Base-by-base conservation (phyloP, 2,113 vertebrate species). In the Acanthisitta chloris region DNA sequence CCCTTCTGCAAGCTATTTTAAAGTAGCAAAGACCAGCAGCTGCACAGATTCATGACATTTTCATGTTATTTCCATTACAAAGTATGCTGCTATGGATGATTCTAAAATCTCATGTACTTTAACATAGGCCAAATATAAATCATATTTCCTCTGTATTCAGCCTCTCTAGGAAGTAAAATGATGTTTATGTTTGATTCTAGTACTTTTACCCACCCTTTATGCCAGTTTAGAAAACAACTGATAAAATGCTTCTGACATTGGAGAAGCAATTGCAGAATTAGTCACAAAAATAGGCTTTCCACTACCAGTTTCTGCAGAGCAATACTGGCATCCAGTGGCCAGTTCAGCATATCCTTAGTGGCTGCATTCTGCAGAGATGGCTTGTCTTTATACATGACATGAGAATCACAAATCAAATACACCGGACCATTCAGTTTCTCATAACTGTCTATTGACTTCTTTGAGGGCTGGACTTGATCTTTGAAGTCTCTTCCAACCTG, bases 281-380 rank as follows among this genome's bases (percentile, higher is more conserved):
- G 61, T 90, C 46, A 59, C 10, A 52, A 84, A 74, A 90, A 57
- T 11, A 6, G 80, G 9, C 58, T 69, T 65, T 33, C 12, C 12
- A 7, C 14, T 33, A 26, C 23, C 8, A 25, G 15, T 49, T 88
- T 93, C 67, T 77, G 85, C 49, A 74, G 76, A 92, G 46, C 67
- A 88, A 96, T 66, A 81, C 77, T 96, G 88, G 82, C 91, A 96
- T 93, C 86, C 88, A 90, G 91, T 86, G 91, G 91, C 51, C 88
- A 78, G 10, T 26, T 34, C 12, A 38, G 33, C 62, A 69, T 77
- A 83, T 26, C 64, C 48, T 69, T 33, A 54, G 33, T 40, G 57
- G 16, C 16, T 88, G 33, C 43, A 33, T 74, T 66, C 57, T 71
- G 48, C 25, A 71, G 70, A 73, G n/a, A 36, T 36, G 31, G 20